Evolutionary conservation across 2,888 invertebrate species (phyloP).

Genomic region (Malthinus seriepunctatus): DNA sequence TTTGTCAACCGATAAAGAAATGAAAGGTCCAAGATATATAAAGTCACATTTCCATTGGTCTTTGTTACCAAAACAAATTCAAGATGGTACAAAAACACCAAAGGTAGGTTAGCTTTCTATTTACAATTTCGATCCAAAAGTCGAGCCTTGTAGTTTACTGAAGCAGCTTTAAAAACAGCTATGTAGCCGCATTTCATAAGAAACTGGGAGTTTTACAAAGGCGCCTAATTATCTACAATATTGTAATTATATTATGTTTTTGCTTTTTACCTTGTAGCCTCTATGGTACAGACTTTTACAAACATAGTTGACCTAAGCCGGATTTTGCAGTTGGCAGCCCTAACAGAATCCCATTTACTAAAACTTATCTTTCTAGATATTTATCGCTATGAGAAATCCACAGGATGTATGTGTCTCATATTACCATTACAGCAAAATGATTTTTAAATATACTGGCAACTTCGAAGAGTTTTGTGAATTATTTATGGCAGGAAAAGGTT

Average conservation of each 20-base stretch:
- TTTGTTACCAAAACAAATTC: conserved; percentile 59
- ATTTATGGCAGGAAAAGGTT: conserved; percentile 66
- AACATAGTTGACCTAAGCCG: no score
- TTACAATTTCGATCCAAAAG: not conserved
- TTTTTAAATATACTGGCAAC: conserved; percentile 58
- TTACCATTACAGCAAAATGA: conserved; percentile 77
- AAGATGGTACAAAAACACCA: conserved; percentile 49
- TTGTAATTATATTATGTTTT: no score
- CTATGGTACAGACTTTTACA: no score
- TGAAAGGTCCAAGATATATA: conserved; percentile 58
- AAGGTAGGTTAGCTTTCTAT: conserved; percentile 38
- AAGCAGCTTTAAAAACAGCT: no score
- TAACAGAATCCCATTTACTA: no score
- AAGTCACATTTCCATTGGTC: conserved; percentile 68
- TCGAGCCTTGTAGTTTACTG: no score
- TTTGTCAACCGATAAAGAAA: conserved; percentile 29
- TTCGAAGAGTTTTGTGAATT: conserved; percentile 79
- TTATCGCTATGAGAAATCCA: conserved; percentile 89
- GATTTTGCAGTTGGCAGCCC: no score
- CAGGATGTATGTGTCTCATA: conserved; percentile 90
- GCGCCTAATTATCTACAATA: no score
- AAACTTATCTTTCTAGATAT: conserved; percentile 63
- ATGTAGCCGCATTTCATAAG: no score
- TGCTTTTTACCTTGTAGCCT: no score
- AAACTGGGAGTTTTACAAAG: no score